Evolutionary conservation across 2,888 invertebrate species (phyloP).

Genomic region (Nymphalis urticae): DNA sequence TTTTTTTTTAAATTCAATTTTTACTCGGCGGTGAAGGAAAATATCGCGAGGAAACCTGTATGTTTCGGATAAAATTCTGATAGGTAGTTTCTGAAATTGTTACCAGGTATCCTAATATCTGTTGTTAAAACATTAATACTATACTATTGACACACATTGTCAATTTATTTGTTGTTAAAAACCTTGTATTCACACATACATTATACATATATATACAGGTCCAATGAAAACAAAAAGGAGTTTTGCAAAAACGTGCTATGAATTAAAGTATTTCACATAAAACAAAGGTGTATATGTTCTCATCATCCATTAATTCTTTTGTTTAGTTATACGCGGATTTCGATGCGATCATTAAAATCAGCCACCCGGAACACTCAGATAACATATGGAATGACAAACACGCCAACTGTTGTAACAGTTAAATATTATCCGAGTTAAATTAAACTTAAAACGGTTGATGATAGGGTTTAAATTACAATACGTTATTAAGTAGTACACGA

Average conservation of each 20-base stretch:
- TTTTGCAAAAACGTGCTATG: neutral
- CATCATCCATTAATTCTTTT: neutral
- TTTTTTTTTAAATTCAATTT: too few relatives aligned
- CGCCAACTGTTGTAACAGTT: constrained; percentile 22
- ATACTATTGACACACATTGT: too few relatives aligned
- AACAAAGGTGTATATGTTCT: neutral
- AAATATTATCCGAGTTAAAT: constrained; percentile 3
- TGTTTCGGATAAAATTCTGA: too few relatives aligned
- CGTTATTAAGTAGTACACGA: constrained; percentile 3
- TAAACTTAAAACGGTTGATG: neutral
- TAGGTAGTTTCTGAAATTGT: too few relatives aligned
- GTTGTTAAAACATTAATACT: too few relatives aligned
- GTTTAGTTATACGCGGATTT: constrained; percentile 10
- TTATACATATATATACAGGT: neutral
- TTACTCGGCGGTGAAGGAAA: too few relatives aligned
- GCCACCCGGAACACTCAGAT: constrained; percentile 30
- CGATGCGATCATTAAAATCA: constrained; percentile 14
- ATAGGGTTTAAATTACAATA: constrained; percentile 5
- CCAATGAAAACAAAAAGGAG: neutral
- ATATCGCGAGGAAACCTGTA: too few relatives aligned
- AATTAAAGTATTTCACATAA: neutral
- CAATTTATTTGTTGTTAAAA: neutral
- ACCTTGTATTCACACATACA: neutral
- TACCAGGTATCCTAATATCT: too few relatives aligned
- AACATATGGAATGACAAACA: constrained; percentile 26